Evolutionary conservation across 1,140 invertebrate genomes (phyloP).

Genomic region (Pomacea maculata): DNA sequence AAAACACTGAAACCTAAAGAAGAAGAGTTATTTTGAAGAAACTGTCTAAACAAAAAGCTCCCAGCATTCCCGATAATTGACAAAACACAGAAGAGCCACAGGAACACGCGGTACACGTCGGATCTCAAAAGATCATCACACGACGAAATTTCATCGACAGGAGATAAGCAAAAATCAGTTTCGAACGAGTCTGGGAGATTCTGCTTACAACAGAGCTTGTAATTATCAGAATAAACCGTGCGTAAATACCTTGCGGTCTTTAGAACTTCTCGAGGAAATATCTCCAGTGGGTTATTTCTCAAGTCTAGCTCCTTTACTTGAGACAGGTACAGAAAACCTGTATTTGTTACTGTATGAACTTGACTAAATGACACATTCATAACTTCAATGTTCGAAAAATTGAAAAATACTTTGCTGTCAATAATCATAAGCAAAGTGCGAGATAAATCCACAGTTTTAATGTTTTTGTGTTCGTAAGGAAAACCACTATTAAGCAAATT

Average conservation of each 20-base stretch:
- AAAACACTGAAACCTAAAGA: slow-evolving; percentile 32
- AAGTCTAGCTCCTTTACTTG: slow-evolving; percentile 9
- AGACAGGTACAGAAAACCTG: slow-evolving; percentile 8
- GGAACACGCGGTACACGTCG: slow-evolving; percentile 23
- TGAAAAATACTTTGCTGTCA: slow-evolving; percentile 8
- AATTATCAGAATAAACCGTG: slow-evolving; percentile 27
- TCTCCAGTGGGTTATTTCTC: slow-evolving; percentile 13
- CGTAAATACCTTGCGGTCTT: slow-evolving; percentile 4
- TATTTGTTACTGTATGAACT: slow-evolving; percentile 2
- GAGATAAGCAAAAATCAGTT: background rate
- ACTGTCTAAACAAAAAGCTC: slow-evolving; percentile 17
- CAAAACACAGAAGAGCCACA: slow-evolving; percentile 37
- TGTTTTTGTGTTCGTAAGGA: background rate
- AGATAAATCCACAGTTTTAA: slow-evolving; percentile 6
- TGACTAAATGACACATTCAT: slow-evolving; percentile 8
- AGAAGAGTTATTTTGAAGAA: slow-evolving; percentile 15
- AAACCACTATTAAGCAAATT: background rate
- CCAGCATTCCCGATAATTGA: slow-evolving; percentile 37
- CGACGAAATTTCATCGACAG: slow-evolving; percentile 38
- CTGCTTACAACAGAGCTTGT: slow-evolving; percentile 34
- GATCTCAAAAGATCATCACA: slow-evolving; percentile 37
- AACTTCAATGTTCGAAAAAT: background rate
- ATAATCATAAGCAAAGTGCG: slow-evolving; percentile 1
- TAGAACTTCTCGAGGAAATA: slow-evolving; percentile 26
- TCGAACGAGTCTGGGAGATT: slow-evolving; percentile 25